A percentile compares a stretch with the other conserved stretches of the same genome.
Evolutionary conservation across 2,797 vertebrate species (phyloP).

Genomic region (Amniataba percoides): DNA sequence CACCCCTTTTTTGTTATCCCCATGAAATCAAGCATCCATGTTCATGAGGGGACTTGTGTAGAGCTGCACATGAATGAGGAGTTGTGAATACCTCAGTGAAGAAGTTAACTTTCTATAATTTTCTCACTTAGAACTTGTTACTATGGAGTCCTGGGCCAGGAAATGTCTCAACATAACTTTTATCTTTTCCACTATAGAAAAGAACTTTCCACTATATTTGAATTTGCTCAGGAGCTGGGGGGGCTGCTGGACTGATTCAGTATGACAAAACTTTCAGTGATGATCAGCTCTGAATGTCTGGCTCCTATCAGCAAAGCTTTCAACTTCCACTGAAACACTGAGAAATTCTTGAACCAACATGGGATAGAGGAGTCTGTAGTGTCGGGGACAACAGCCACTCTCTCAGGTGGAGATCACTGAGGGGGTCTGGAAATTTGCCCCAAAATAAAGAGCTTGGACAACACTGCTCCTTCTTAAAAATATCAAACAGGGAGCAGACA

Average conservation of each 20-base stretch:
- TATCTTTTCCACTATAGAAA: not conserved
- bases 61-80: constrained; percentile 42
- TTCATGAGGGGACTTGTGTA: constrained; percentile 68
- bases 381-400: not conserved
- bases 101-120: constrained; percentile 38
- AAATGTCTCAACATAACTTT: constrained; percentile 18
- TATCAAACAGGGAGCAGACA: not conserved
- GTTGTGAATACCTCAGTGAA: constrained; percentile 26
- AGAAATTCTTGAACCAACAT: constrained; percentile 4
- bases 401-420: not conserved
- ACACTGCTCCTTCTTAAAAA: not conserved
- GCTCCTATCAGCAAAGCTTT: not conserved
- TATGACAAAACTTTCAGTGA: not conserved
- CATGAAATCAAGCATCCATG: constrained; percentile 78
- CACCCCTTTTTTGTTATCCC: constrained; percentile 57
- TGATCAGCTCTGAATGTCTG: not conserved
- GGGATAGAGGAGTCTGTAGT: not conserved
- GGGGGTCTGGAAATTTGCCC: not conserved
- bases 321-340: no score
- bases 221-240: not conserved
- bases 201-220: not conserved
- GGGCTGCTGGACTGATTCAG: not conserved
- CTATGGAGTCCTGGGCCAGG: not conserved
- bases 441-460: not conserved
- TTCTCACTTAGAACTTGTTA: constrained; percentile 24